These are phyloP conservation scores for Hesperia comma DNA, from an alignment of 2,888 invertebrate genomes.

Conservation along the genomic window DNA sequence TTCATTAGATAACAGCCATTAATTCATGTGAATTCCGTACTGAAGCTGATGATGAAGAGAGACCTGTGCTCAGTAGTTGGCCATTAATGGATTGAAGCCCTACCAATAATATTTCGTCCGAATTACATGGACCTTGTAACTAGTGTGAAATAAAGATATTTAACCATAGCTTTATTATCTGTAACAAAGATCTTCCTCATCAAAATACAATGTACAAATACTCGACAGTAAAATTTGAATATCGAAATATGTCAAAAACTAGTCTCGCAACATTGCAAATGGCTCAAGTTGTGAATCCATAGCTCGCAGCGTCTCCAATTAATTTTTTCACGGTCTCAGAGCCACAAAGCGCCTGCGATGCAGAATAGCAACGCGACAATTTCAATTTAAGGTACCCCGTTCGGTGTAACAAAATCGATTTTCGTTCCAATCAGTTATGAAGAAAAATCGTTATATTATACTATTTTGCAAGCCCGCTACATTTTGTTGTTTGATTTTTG, in stretches of 20 bases:
- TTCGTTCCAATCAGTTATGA: not conserved
- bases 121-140: no score
- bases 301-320: conserved; percentile 13
- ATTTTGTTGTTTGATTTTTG: not conserved
- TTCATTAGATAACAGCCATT: no score
- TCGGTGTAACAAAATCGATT: conserved; percentile 16
- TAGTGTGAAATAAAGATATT: no score
- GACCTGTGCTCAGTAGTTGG: no score
- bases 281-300: not conserved
- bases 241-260: not conserved
- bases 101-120: no score
- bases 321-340: conserved; percentile 22
- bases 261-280: conserved; percentile 12
- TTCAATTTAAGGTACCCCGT: conserved; percentile 27
- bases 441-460: not conserved
- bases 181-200: no score
- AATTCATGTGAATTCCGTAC: no score
- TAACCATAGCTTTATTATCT: no score
- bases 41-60: no score
- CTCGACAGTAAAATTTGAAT: no score
- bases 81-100: no score
- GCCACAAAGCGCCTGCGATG: conserved; percentile 20
- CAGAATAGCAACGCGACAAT: conserved; percentile 16
- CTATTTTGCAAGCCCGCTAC: not conserved
- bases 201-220: no score